Evolutionary conservation across 2,797 vertebrate species (phyloP).

Genomic region (Phrynocephalus vlangalii): DNA sequence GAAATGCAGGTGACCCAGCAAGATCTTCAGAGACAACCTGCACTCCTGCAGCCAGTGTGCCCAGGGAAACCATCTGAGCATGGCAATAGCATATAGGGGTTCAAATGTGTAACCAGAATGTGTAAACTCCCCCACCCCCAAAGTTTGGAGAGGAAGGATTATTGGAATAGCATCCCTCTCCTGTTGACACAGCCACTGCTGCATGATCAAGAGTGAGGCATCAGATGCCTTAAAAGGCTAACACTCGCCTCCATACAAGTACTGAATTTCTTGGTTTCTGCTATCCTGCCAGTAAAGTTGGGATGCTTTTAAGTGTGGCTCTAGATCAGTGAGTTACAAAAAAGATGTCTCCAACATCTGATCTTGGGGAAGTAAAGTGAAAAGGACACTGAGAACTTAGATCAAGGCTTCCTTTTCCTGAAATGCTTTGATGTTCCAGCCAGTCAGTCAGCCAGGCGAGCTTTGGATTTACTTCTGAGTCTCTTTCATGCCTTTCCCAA

Average conservation of each 20-base stretch:
- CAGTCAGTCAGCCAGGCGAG: rapidly evolving
- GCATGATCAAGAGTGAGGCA: not conserved
- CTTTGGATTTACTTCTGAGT: not conserved
- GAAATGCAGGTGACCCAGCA: no score
- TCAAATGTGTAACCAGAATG: no score
- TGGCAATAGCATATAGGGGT: no score
- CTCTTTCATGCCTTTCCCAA: not conserved
- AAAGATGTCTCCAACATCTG: not conserved
- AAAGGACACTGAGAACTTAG: not conserved
- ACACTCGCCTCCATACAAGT: not conserved
- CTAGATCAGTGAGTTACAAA: not conserved
- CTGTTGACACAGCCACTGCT: not conserved
- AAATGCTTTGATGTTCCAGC: not conserved
- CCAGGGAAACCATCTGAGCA: not conserved
- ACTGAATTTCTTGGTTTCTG: no score
- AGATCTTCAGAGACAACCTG: no score
- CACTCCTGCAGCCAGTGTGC: not conserved
- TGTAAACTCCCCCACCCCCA: not conserved
- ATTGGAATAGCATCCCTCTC: not conserved
- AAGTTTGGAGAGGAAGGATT: no score
- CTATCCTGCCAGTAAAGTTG: not conserved
- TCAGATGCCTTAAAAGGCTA: no score
- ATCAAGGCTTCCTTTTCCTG: no score
- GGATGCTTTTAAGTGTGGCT: not conserved
- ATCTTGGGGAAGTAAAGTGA: not conserved